Percentiles rank a stretch among this genome's conserved stretches.
Conservation (phyloP, 2,113 vertebrate species). For the Hypocryptadius cinnamomeus region DNA sequence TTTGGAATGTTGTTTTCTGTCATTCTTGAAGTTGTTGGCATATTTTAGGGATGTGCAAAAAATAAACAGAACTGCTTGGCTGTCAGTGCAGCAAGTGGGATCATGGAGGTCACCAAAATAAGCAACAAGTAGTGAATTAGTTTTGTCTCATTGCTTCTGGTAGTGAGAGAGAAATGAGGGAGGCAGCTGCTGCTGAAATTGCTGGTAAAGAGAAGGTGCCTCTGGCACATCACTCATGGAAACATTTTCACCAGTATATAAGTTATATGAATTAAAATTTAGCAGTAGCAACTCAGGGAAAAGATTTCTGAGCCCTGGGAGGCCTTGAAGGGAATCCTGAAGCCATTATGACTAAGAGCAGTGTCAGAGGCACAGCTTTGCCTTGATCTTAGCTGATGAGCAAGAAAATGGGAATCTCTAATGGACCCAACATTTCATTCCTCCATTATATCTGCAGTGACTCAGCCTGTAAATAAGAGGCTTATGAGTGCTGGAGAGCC, state of each 20-base stretch:
- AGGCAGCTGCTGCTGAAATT: neutral
- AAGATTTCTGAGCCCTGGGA: neutral
- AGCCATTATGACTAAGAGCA: conserved; percentile 12
- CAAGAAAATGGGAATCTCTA: conserved; percentile 21
- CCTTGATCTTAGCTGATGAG: conserved; percentile 14
- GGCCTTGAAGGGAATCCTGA: neutral
- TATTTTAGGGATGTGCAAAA: conserved; percentile 26
- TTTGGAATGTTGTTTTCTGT: conserved; percentile 42
- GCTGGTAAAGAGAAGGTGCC: neutral
- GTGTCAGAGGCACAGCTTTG: neutral
- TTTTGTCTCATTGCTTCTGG: neutral
- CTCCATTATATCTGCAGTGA: conserved; percentile 1
- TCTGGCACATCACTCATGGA: neutral
- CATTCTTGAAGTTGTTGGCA: conserved; percentile 17
- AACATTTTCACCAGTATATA: neutral
- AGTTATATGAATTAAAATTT: neutral
- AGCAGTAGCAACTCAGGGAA: neutral
- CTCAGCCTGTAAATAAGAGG: conserved; percentile 4
- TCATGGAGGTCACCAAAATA: neutral
- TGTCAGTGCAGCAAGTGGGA: neutral
- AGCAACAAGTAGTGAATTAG: neutral
- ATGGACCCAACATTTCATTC: neutral
- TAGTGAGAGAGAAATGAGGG: neutral
- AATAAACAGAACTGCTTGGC: neutral
- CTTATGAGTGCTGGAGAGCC: neutral